These are phyloP conservation scores for Abrostola tripartita DNA, from an alignment of 2,888 invertebrate species.

Conservation along the genomic window DNA sequence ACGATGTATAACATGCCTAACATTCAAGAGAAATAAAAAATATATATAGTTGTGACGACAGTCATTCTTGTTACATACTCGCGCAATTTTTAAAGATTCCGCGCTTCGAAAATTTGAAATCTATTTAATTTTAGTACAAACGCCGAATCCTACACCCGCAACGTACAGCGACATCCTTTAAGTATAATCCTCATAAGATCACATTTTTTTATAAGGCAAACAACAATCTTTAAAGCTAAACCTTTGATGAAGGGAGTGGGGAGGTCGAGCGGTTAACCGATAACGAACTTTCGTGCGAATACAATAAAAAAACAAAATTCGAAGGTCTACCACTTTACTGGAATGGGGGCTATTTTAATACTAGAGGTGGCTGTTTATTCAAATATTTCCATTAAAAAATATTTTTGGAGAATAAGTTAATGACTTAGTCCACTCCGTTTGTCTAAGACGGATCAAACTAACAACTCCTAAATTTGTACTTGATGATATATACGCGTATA, in stretches of 20 bases:
- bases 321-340: slow-evolving; percentile 63
- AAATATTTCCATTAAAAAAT: slow-evolving; percentile 59
- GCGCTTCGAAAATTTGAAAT: slow-evolving; percentile 6
- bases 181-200: slow-evolving; percentile 87
- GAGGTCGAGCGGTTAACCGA: slow-evolving; percentile 73
- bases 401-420: slow-evolving; percentile 66
- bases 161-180: slow-evolving; percentile 76
- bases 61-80: not conserved
- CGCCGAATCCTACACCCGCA: slow-evolving; percentile 64
- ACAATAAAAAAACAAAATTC: slow-evolving; percentile 49
- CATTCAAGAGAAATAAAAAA: not conserved
- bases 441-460: slow-evolving; percentile 66
- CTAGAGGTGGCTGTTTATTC: slow-evolving; percentile 66
- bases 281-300: slow-evolving; percentile 69
- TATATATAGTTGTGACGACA: not conserved
- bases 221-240: slow-evolving; percentile 88
- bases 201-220: slow-evolving; percentile 88
- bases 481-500: slow-evolving; percentile 76
- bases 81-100: slow-evolving; percentile 1
- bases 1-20: slow-evolving; percentile 23
- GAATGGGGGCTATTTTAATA: slow-evolving; percentile 77
- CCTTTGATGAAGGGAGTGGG: slow-evolving; percentile 76
- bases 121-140: slow-evolving; percentile 12
- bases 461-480: slow-evolving; percentile 84
- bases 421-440: slow-evolving; percentile 69